Conservation (phyloP, 2,888 invertebrate species). For the Cantharis nigra region DNA sequence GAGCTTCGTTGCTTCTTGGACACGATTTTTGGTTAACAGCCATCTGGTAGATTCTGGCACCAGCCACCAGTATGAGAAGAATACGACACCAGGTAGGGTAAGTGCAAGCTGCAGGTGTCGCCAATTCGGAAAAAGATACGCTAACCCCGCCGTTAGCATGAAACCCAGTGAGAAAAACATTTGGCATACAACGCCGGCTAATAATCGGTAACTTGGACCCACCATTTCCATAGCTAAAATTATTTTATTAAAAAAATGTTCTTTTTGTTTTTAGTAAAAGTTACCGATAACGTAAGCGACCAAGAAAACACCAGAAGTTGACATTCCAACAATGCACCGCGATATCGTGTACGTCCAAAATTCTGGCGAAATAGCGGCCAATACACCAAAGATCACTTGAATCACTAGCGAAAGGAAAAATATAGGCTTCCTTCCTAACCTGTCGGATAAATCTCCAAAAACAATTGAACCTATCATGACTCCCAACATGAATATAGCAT, state of each 20-base stretch:
- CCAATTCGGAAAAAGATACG: constrained; percentile 71
- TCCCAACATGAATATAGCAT: constrained; percentile 73
- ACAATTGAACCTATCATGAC: constrained; percentile 73
- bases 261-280: neutral
- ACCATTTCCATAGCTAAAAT: constrained; percentile 69
- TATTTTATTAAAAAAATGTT: neutral
- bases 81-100: constrained; percentile 69
- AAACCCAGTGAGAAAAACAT: constrained; percentile 77
- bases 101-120: constrained; percentile 70
- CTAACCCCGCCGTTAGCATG: constrained; percentile 69
- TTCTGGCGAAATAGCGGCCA: constrained; percentile 70
- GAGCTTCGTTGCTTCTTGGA: constrained; percentile 64
- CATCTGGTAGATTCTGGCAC: constrained; percentile 77
- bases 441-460: constrained; percentile 74
- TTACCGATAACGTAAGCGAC: constrained; percentile 78
- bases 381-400: constrained; percentile 69
- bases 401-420: constrained; percentile 74
- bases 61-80: constrained; percentile 74
- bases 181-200: constrained; percentile 74
- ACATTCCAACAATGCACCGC: constrained; percentile 70
- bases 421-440: constrained; percentile 70
- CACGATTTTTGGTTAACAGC: constrained; percentile 68
- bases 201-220: constrained; percentile 68
- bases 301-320: constrained; percentile 76
- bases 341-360: constrained; percentile 69